Conservation (phyloP, 2,888 invertebrate species). For the Eucriotettix oculatus region DNA sequence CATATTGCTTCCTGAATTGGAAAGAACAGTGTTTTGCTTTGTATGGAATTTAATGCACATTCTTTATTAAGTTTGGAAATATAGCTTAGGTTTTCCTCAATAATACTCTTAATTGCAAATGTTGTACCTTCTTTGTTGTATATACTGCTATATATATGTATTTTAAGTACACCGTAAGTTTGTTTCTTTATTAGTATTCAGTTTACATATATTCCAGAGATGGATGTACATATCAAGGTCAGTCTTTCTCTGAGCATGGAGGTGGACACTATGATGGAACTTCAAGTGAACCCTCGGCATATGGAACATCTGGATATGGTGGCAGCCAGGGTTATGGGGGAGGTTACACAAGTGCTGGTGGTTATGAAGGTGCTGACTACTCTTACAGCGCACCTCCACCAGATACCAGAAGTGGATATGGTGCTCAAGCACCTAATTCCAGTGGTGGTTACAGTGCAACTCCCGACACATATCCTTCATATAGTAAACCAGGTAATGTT, state of each 20-base stretch:
- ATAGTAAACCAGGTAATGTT: neutral
- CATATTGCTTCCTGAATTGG: no score
- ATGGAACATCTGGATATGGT: conserved; percentile 4
- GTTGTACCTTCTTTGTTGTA: no score
- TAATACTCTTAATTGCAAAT: no score
- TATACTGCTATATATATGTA: no score
- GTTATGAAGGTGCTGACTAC: conserved; percentile 8
- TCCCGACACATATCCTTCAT: conserved; percentile 6
- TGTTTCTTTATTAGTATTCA: neutral
- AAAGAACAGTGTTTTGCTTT: no score
- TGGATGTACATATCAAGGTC: neutral
- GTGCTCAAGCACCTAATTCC: conserved; percentile 2
- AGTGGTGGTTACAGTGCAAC: conserved; percentile 2
- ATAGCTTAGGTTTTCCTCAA: no score
- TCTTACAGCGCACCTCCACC: conserved; percentile 2
- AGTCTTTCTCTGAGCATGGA: neutral
- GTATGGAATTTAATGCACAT: no score
- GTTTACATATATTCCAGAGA: neutral
- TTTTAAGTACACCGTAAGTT: neutral
- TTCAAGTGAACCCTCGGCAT: conserved; percentile 2
- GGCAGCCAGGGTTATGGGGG: conserved; percentile 1
- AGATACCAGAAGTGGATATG: conserved; percentile 4
- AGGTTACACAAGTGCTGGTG: conserved; percentile 4
- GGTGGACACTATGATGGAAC: conserved; percentile 3
- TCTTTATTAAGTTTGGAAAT: no score